A percentile compares a stretch with the other conserved stretches of the same genome.
These are phyloP conservation scores for Peromyscus maniculatus DNA, from an alignment of 2,113 vertebrate genomes.

Conservation along the genomic window DNA sequence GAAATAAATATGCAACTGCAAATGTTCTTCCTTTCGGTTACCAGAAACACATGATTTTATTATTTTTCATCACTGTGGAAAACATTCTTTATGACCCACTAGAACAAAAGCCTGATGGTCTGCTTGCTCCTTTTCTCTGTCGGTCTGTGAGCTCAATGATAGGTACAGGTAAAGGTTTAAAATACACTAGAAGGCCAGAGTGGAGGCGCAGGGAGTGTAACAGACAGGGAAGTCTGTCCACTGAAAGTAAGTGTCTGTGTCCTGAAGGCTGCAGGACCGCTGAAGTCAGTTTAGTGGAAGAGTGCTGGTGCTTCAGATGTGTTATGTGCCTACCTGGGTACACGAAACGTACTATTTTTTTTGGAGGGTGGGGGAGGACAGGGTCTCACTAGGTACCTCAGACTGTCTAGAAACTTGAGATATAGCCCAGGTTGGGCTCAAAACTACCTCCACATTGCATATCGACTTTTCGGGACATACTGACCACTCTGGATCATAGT, in stretches of 20 bases:
- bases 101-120: not conserved
- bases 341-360: not conserved
- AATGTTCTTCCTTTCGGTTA: not conserved
- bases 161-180: not conserved
- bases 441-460: not conserved
- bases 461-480: not conserved
- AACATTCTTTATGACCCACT: not conserved
- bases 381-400: not conserved
- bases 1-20: not conserved
- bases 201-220: not conserved
- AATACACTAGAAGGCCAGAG: not conserved
- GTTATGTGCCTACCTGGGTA: not conserved
- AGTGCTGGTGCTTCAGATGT: rapidly evolving
- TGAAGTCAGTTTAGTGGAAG: no score
- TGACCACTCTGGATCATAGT: not conserved
- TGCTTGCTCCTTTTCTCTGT: not conserved
- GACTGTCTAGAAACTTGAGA: not conserved
- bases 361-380: no score
- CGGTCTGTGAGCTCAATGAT: not conserved
- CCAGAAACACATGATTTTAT: not conserved
- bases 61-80: constrained; percentile 14
- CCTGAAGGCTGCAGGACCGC: not conserved
- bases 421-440: rapidly evolving
- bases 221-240: not conserved
- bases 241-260: not conserved